phyloP scores from a whole-genome alignment of 2,113 vertebrate species.

The Ophthalmolycus amberensis region DNA sequence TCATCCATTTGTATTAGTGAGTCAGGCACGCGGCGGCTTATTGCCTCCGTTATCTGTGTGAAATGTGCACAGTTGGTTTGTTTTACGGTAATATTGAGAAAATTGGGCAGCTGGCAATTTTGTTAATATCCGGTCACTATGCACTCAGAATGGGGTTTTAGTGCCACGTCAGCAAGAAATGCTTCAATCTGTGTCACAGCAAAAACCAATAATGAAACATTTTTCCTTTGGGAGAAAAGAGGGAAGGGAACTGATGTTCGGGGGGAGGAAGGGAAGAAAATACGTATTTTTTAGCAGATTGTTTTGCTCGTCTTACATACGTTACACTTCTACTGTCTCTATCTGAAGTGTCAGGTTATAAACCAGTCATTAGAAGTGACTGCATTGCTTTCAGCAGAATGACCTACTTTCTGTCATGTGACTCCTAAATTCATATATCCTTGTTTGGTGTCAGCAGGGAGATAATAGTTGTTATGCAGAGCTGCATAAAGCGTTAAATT shows the following conservation, averaged over 20 bases:
- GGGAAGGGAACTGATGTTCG: conserved; percentile 1
- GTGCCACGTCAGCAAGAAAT: conserved; percentile 13
- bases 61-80: conserved; percentile 9
- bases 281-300: conserved; percentile 40
- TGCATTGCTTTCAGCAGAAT: conserved; percentile 18
- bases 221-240: conserved; percentile 30
- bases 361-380: conserved; percentile 9
- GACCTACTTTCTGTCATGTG: conserved; percentile 51
- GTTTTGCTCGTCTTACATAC: not conserved
- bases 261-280: not conserved
- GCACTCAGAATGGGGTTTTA: conserved; percentile 24
- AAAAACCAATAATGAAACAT: conserved; percentile 25
- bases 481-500: conserved; percentile 9
- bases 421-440: not conserved
- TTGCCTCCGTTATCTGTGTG: conserved; percentile 10
- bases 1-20: conserved; percentile 8
- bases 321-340: not conserved
- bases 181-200: conserved; percentile 22
- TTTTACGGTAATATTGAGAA: conserved; percentile 16
- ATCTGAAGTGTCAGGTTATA: conserved; percentile 15
- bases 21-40: conserved; percentile 9
- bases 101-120: conserved; percentile 25
- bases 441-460: not conserved
- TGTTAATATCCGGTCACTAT: conserved; percentile 28
- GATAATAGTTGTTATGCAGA: not conserved